Base-by-base conservation (phyloP, 2,888 invertebrate genomes). In the Apantesis nais region DNA sequence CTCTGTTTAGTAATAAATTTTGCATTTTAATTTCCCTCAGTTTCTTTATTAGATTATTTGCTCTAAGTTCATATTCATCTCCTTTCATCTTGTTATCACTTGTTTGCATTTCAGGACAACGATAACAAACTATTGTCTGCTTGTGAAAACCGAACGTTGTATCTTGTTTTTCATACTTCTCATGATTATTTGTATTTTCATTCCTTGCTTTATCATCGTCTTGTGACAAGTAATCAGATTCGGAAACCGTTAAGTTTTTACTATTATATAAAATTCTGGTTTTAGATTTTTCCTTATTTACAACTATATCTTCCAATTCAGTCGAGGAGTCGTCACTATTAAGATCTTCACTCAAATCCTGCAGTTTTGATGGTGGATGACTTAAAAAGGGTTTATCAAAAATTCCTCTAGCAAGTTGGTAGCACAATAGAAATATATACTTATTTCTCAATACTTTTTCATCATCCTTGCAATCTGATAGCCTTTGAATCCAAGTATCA, bases 11-110 rank as follows among this genome's bases (percentile, higher is more conserved):
- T 25, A 89, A 69, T 16, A 85, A 70, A 77, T 95, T 94, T 80
- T 94, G 90, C 39, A 88, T 85, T 85, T 94, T 94, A 7, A 94
- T 92, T 73, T 93, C 90, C 77, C 94, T 86, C 9, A 95, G 76
- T 79, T 92, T 94, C 55, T 82, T 85, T 2, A 94, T 85, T 2
- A 94, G 82, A 71, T 91, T 93, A 67, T 85, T 88, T 3, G 92
- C 89, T 85, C 93, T 88, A 22, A 72, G 77, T 73, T 90, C 89
- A 71, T 89, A 91, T 52, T 86, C 79, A 52, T 86, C 86, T 19
- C 75, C 80, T 25, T 77, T 67, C 2, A 61, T 44, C 62, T 41
- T 74, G 22, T 69, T 69, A 67, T 67, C 71, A 41, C 77, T 75
- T 65, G 72, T 73, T 2, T 79, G 29, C 0, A 80, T 52, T 67